Percentiles rank a stretch among this genome's conserved stretches.
Conservation (phyloP, 2,113 vertebrate species). For the Ardeotis arabs region DNA sequence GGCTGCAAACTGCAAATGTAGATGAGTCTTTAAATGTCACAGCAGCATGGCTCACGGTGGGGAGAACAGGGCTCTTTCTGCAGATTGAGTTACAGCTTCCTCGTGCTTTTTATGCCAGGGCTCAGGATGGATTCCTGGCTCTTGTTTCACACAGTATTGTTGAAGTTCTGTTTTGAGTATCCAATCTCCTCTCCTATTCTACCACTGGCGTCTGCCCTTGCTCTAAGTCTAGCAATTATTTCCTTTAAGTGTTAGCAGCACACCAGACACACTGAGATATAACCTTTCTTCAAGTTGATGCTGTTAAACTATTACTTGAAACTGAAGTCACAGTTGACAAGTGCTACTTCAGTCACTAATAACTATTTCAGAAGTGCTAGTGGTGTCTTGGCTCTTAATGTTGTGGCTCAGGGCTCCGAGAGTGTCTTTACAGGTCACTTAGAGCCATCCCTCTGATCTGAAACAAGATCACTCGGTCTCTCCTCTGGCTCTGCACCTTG, state of each 20-base stretch:
- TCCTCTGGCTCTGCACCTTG: conserved; percentile 23
- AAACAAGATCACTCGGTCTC: conserved; percentile 73
- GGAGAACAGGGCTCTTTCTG: neutral
- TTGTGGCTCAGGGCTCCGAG: conserved; percentile 68
- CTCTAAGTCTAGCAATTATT: conserved; percentile 77
- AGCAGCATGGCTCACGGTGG: neutral
- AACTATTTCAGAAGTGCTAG: conserved; percentile 74
- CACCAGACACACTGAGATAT: conserved; percentile 57
- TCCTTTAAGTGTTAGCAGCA: conserved; percentile 74
- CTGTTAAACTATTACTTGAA: conserved; percentile 80
- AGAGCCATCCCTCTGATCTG: conserved; percentile 77
- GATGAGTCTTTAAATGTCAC: neutral
- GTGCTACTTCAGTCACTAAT: conserved; percentile 76
- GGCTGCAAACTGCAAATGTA: neutral
- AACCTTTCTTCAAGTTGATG: conserved; percentile 75
- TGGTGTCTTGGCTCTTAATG: conserved; percentile 68
- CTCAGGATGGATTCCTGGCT: neutral
- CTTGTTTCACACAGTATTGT: neutral
- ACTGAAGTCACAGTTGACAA: conserved; percentile 75
- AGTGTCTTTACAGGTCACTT: conserved; percentile 79
- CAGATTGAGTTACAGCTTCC: neutral
- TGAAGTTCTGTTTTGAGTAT: neutral
- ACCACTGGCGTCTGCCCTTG: conserved; percentile 36
- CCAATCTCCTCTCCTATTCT: conserved; percentile 1
- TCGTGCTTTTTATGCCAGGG: neutral